Base-by-base conservation (phyloP, 2,888 invertebrate genomes). In the Dasysyrphus tricinctus region DNA sequence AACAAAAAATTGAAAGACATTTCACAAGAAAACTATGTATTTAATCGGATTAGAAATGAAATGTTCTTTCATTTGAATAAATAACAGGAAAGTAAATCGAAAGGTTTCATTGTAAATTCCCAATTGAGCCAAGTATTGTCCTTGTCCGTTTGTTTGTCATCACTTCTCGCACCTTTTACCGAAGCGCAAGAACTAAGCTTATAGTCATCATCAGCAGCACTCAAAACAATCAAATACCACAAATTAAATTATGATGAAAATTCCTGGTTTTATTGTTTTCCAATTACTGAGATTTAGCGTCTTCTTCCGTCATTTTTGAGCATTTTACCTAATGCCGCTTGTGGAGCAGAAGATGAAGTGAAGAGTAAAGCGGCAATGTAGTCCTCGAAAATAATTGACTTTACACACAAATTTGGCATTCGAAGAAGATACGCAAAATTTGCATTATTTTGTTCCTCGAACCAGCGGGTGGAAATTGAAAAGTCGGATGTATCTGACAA, bases 181-280 rank as follows among this genome's bases (percentile, higher is more conserved):
- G 44, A n/a, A 29, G 42, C 63, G 44, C 77, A 77, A 80, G 61
- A 54, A 61, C 24, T 51, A 24, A n/a, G 47, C 37, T n/a, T 39
- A 69, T 39, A 69, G 54, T n/a, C 34, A 49, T 34, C 49, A 67
- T 32, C 67, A 59, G 63, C 70, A 61, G 39, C 56, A 78, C 73
- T 77, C 74, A 85, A 75, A 86, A 86, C 86, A 86, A 82, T 86
- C 86, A 86, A 86, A 86, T 82, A 82, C 86, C 86, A 72, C 86
- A 86, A 86, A 86, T 82, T 78, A 86, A 86, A 86, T 86, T 86
- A 82, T 86, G 82, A 82, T 79, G 86, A 86, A 86, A 86, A 86
- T 86, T 86, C 65, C 82, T 86, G 82, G 82, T 86, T 86, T 86
- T 86, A 82, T 86, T 86, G 86, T 86, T 86, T 86, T 86, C 86